These are phyloP conservation scores for Potamarius usumacintae DNA, from an alignment of 2,113 vertebrate species.

Conservation along the genomic window DNA sequence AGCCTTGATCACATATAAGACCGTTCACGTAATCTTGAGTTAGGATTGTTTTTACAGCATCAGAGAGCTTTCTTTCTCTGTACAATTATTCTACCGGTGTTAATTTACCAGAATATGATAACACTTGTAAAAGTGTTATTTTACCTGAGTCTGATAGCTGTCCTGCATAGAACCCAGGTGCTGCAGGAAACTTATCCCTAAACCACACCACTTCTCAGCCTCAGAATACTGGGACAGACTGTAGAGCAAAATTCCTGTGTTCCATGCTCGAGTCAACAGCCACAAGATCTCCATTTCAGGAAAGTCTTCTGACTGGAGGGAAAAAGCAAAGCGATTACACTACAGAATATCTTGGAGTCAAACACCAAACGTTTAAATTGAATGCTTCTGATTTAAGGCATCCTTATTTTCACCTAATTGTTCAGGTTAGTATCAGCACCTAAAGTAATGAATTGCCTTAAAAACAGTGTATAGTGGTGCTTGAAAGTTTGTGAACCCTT, in stretches of 20 bases:
- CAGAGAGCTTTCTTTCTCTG: no score
- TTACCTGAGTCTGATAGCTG: conserved; percentile 84
- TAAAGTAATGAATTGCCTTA: background rate
- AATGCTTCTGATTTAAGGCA: background rate
- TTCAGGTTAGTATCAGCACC: background rate
- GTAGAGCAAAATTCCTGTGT: conserved; percentile 83
- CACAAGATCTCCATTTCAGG: conserved; percentile 86
- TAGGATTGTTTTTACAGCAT: background rate
- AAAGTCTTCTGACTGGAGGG: conserved; percentile 69
- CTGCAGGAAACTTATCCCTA: conserved; percentile 82
- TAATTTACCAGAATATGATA: conserved; percentile 82
- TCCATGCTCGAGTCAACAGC: conserved; percentile 90
- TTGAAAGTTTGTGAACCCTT: no score
- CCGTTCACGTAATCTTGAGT: no score
- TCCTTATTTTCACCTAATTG: background rate
- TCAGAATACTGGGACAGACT: conserved; percentile 73
- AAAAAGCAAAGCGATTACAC: conserved; percentile 37
- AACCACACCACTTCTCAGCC: conserved; percentile 84
- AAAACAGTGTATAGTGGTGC: background rate
- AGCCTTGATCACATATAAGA: background rate
- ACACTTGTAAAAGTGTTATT: conserved; percentile 20
- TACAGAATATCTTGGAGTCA: background rate
- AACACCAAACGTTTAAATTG: background rate
- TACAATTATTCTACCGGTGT: background rate
- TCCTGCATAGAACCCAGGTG: conserved; percentile 81